Conservation (phyloP, 2,797 vertebrate genomes). For the Capromys pilorides region DNA sequence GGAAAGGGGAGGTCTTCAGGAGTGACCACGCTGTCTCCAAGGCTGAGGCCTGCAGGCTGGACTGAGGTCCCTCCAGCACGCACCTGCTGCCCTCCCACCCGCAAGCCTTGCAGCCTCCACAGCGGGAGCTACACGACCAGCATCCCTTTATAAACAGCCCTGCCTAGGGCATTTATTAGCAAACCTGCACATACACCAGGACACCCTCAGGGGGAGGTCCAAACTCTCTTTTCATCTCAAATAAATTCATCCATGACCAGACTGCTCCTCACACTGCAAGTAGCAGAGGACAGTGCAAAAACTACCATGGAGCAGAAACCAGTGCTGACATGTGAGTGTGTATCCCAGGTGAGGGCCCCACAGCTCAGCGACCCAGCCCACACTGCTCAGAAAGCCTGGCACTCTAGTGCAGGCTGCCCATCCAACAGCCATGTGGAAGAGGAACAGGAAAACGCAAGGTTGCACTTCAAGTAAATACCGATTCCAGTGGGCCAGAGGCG, state of each 20-base stretch:
- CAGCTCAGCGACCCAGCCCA: too few relatives aligned
- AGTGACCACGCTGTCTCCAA: too few relatives aligned
- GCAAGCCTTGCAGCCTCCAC: neutral
- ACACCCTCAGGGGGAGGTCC: neutral
- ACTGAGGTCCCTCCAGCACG: neutral
- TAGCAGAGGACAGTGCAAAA: neutral
- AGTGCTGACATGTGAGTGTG: too few relatives aligned
- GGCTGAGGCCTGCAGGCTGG: neutral
- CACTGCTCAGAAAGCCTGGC: neutral
- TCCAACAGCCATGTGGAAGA: neutral
- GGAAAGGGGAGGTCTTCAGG: neutral
- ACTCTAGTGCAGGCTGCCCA: neutral
- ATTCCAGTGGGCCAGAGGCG: neutral
- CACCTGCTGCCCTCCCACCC: neutral
- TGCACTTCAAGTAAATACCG: neutral
- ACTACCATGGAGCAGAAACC: neutral
- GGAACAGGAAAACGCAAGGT: neutral
- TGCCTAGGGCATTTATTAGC: neutral
- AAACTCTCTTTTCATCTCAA: neutral
- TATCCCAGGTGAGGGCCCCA: neutral
- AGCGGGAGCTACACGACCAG: neutral
- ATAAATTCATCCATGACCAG: neutral
- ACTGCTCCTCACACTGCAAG: neutral
- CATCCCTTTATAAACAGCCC: neutral
- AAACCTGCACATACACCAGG: neutral